Evolutionary conservation across 2,888 invertebrate species (phyloP), one percentile per base, ranked within the genome.

Genomic region (Brachylomia viminalis): DNA sequence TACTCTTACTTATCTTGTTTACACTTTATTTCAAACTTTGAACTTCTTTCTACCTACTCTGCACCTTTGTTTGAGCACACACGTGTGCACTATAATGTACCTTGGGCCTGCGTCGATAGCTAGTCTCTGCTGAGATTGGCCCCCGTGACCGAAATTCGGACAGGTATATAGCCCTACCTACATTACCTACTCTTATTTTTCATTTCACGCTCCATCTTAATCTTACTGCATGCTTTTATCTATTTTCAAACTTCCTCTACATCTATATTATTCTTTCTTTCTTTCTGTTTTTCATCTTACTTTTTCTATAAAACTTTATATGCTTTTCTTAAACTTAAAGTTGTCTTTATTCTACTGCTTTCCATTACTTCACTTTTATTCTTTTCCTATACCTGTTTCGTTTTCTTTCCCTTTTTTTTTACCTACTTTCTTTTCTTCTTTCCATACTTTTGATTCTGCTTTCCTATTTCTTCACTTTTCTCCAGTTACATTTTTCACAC

Each of bases 351-450:
- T 49, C 20, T 67, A 30, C 45, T 66, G 7, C 6, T 59, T 47
- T 54, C 15, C n/a, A 49, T 42, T 66, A 33, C 52, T 69, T 11
- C 13, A 49, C 23, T 62, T 1, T 45, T n/a, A 23, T 17, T 45
- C 42, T 45, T 5, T 49, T 58, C 2, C 38, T 65, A 1, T n/a
- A 42, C n/a, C n/a, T n/a, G 17, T 33, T 56, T 7, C 56, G 2
- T 59, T 79, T 61, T 30, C 52, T 33, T 38, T 67, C 3, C n/a
- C n/a, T n/a, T 5, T 79, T 64, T 20, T 17, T 30, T 65, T n/a
- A 30, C 4, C 6, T 42, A 4, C 23, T 0, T 33, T 17, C 54
- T 47, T 38, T 77, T 38, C 42, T 66, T 75, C 27, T 52, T 49
- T 64, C 38, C 17, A 54, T 23, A 52, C 33, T n/a, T 54, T 54